Evolutionary conservation across 2,113 vertebrate genomes (phyloP), one percentile per base, ranked within the genome.

Genomic region (Rousettus leschenaultii): DNA sequence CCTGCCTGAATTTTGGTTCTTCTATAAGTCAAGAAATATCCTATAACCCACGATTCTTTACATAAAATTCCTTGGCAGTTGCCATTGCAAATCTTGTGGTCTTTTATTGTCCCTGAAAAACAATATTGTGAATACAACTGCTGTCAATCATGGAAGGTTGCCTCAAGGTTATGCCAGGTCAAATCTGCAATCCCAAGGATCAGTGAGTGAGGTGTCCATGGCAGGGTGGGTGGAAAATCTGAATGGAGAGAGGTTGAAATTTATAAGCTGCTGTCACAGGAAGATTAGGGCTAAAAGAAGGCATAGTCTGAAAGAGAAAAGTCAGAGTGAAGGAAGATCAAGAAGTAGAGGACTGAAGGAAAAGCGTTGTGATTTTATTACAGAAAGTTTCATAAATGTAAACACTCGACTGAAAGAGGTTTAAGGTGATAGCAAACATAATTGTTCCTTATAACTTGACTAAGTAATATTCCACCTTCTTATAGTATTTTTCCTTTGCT

Each of bases 101-200:
- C 96, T 96, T 97, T 94, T 96, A 70, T 53, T 92, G 59, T 89
- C 84, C 88, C 48, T 16, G 61, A 96, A 86, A 97, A 96, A 94
- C 59, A 96, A 96, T 96, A 89, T 65, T 93, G 71, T 86, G 94
- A 97, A 97, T 84, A 86, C 93, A 97, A 84, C 86, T 90, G 79
- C 96, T 98, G 97, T 96, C 96, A 97, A 88, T 97, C 97, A 96
- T 4, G 30, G 65, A 83, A 94, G 33, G 3, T 75, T 93, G 79
- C 66, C 87, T 95, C 95, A 96, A 96, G 95, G 96, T 96, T 95
- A 96, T 94, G 89, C 95, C 95, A 96, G 97, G 96, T 97, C 96
- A 97, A 86, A 74, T 89, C 91, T 95, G 94, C 95, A 97, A 97
- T 94, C 88, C 87, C 77, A 92, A 57, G 88, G 91, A 96, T 97